These are phyloP conservation scores for Cassiopea andromeda DNA, from an alignment of 30 jellyfish, hydroid and myxozoan genomes.

Conservation along the genomic window DNA sequence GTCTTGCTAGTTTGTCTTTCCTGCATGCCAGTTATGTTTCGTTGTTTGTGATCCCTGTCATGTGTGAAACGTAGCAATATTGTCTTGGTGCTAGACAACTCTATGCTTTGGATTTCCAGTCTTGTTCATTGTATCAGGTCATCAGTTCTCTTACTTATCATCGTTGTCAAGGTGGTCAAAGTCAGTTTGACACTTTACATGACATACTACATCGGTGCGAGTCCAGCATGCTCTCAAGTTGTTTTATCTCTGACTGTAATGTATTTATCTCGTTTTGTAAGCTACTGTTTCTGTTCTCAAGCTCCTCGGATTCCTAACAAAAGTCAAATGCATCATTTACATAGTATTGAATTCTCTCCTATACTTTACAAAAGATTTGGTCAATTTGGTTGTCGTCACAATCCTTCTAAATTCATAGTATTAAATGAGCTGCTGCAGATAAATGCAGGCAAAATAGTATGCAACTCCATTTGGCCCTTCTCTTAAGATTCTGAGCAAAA, in stretches of 20 bases:
- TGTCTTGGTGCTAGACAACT: background rate
- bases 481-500: no score
- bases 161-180: slow-evolving; percentile 17
- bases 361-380: background rate
- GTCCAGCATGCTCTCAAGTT: slow-evolving; percentile 96
- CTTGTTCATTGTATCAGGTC: background rate
- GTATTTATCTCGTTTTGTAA: slow-evolving; percentile 88
- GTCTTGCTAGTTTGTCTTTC: background rate
- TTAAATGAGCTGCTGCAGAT: no score
- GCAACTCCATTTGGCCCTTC: no score
- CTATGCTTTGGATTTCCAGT: background rate
- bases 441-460: no score
- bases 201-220: slow-evolving; percentile 97
- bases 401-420: no score
- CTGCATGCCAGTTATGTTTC: background rate
- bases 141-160: slow-evolving; percentile 22
- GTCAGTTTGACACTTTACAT: slow-evolving; percentile 83
- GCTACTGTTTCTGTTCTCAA: slow-evolving; percentile 88
- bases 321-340: background rate
- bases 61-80: background rate
- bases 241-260: slow-evolving; percentile 95
- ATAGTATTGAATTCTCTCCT: background rate
- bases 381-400: no score
- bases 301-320: slow-evolving; percentile 95
- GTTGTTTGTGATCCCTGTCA: background rate